Evolutionary conservation across 2,888 invertebrate genomes (phyloP), one percentile per base, ranked within the genome.

Genomic region (Hirtodrosophila alboralis): DNA sequence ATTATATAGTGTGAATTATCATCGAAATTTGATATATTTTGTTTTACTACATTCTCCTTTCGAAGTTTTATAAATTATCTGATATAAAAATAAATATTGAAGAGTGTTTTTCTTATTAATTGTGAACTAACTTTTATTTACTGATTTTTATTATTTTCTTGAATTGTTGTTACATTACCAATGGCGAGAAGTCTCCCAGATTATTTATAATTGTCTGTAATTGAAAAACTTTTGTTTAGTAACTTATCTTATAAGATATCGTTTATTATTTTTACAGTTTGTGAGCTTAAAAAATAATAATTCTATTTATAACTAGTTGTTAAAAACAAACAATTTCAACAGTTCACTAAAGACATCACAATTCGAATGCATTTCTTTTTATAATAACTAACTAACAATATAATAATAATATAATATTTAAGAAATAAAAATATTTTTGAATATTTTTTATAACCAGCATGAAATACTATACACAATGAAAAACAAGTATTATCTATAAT

Each of bases 271-370:
- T 57, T 43, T 67, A 75, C 63, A 75, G 36, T 70, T 70, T 67
- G 56, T 58, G 56, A 68, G 57, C 61, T 68, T 75, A 72, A 21
- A 37, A n/a, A 18, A 34, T 28, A 54, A 48, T 63, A 58, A 8
- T 12, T 8, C 28, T 71, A 72, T 14, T 45, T 71, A 66, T 48
- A 41, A 36, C 44, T 64, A 73, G 13, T 26, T 36, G 57, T 64
- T 72, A 57, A 67, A 75, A 68, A 77, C 77, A 80, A 76, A 45
- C 37, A 79, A 79, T 84, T 84, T 77, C 81, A 79, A 79, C 84
- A 79, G 75, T 84, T 84, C 75, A 77, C 84, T 80, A 77, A 74
- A 72, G 66, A 74, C 79, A 79, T 84, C 84, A 84, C 79, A 79
- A 75, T 80, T 72, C 69, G 66, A 77, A 79, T 66, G 68, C 33